Base-by-base conservation (phyloP, 1,140 invertebrate genomes). In the Bombus balteatus region DNA sequence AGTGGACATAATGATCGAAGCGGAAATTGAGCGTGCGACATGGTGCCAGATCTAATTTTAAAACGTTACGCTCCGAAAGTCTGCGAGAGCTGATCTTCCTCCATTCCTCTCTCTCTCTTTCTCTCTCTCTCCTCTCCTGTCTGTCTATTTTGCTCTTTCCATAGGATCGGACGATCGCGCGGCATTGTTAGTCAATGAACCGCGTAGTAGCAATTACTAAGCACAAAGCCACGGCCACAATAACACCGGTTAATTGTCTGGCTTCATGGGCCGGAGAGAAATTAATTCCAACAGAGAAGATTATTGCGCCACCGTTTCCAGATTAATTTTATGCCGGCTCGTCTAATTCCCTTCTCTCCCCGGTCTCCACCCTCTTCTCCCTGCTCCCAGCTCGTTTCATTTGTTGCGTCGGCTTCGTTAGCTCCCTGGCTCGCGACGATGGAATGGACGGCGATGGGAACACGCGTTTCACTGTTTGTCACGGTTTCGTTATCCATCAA, bases 181-280 rank as follows among this genome's bases (percentile, higher is more conserved):
- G 66, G 76, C 74, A 78, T 87, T 87, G 74, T 87, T 77, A 78
- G 81, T 83, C 85, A 87, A 87, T 87, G 80, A 87, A 75, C 81
- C 85, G 68, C 43, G 81, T 72, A 81, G 72, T 43, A 34, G 85
- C 74, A 83, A 87, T 87, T 87, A 87, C 85, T 73, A 83, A 87
- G 81, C 85, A 87, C 81, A 87, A 87, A 87, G 68, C 81, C 66
- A 82, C 80, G 80, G 73, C 73, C 79, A 82, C 85, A 86, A 86
- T 76, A 81, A 82, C 85, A 37, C 78, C 78, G 78, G 83, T 81
- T 81, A 81, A 85, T 85, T 85, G 83, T 81, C 70, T 39, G 71
- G 77, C 83, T 74, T 81, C 78, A 81, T 85, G 78, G 71, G 1
- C 78, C 83, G 59, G 12, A n/a, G 59, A 81, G 83, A 73, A 81